phyloP scores from a whole-genome alignment of 2,113 vertebrate species.

The Hoplias malabaricus region DNA sequence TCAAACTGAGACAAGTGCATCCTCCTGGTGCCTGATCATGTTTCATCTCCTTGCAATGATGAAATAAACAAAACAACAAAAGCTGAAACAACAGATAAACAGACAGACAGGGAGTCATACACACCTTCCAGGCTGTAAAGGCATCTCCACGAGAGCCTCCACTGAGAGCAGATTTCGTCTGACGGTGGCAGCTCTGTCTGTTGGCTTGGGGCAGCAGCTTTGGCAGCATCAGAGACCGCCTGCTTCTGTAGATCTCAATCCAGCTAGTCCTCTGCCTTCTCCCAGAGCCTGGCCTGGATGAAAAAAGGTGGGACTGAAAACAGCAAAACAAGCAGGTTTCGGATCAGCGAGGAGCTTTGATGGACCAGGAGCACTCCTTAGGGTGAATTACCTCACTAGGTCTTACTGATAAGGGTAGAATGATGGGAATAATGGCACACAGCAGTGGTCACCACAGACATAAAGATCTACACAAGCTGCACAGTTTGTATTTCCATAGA shows the following conservation, averaged over 20 bases:
- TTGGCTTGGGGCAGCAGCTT: background rate
- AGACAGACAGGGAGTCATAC: background rate
- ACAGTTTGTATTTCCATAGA: no score
- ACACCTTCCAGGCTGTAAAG: background rate
- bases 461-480: no score
- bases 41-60: conserved; percentile 5
- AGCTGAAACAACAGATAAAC: background rate
- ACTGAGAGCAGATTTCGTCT: background rate
- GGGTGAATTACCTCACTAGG: conserved; percentile 43
- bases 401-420: no score
- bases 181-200: background rate
- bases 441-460: no score
- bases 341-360: conserved; percentile 59
- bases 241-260: background rate
- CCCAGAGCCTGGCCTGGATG: background rate
- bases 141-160: background rate
- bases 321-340: conserved; percentile 43
- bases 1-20: background rate
- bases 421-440: no score
- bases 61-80: background rate
- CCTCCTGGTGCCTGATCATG: background rate
- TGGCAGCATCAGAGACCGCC: background rate
- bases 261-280: background rate
- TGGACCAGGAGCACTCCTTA: conserved; percentile 54
- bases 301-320: background rate